A percentile compares a stretch with the other conserved stretches of the same genome.
phyloP scores from a whole-genome alignment of 2,888 invertebrate species.

The Caenorhabditis doughertyi region DNA sequence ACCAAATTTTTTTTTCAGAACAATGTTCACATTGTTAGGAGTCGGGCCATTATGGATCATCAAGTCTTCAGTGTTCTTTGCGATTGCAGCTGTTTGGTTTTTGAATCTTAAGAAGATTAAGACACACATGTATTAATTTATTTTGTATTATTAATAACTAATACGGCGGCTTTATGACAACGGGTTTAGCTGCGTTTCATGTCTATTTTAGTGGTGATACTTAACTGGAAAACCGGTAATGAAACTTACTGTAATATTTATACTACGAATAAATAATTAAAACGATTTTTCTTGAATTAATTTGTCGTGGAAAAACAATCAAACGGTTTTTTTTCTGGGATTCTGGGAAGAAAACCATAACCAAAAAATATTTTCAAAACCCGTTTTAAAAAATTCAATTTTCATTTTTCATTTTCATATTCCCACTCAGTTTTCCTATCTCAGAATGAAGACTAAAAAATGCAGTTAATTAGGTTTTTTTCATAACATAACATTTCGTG shows the following conservation, averaged over 20 bases:
- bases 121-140: conserved; percentile 45
- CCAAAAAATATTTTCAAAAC: too few species aligned
- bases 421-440: too few species aligned
- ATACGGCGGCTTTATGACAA: conserved; percentile 14
- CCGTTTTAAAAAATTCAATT: too few species aligned
- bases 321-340: too few species aligned
- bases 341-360: too few species aligned
- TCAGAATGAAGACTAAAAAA: too few species aligned
- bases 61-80: conserved; percentile 51
- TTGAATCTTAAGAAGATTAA: conserved; percentile 48
- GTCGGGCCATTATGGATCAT: conserved; percentile 56
- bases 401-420: too few species aligned
- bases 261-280: background rate
- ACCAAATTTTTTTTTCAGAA: conserved; percentile 30
- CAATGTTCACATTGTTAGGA: conserved; percentile 51
- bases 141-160: background rate
- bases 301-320: too few species aligned
- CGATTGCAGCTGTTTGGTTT: conserved; percentile 44
- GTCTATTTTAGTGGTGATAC: background rate
- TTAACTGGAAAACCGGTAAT: conserved; percentile 18
- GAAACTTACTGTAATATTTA: background rate
- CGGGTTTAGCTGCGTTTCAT: conserved; percentile 38
- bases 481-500: background rate
- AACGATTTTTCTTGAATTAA: too few species aligned
- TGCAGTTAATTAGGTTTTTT: background rate